These are phyloP conservation scores for Pseudomyrmex dendroicus DNA, from an alignment of 1,140 invertebrate species.

Conservation along the genomic window DNA sequence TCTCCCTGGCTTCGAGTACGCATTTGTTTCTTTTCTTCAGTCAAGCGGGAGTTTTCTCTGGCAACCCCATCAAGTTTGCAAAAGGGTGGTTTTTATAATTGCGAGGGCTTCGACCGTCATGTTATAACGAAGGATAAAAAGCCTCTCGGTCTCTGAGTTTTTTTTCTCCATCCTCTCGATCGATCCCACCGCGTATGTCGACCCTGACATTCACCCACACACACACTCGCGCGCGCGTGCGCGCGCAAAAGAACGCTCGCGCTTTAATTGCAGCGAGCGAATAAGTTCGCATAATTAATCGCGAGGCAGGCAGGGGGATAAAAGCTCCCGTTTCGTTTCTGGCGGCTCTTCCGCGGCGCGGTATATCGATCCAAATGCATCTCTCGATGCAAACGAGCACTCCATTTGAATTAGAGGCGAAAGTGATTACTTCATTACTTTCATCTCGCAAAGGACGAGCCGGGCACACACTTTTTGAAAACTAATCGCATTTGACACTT, in stretches of 20 bases:
- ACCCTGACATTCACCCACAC: conserved; percentile 74
- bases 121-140: conserved; percentile 71
- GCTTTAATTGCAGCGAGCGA: conserved; percentile 73
- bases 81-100: conserved; percentile 75
- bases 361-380: conserved; percentile 51
- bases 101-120: conserved; percentile 64
- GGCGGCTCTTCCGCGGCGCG: neutral
- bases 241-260: neutral
- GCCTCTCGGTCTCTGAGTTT: conserved; percentile 62
- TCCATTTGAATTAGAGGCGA: neutral
- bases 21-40: conserved; percentile 31
- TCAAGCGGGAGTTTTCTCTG: neutral
- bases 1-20: neutral
- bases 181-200: conserved; percentile 28
- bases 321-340: conserved; percentile 55
- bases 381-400: conserved; percentile 7
- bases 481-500: neutral
- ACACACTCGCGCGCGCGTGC: conserved; percentile 32
- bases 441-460: neutral
- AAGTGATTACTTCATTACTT: conserved; percentile 18
- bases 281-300: conserved; percentile 72
- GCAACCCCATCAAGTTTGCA: conserved; percentile 47
- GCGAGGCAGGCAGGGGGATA: conserved; percentile 54
- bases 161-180: conserved; percentile 21
- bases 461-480: neutral